Base-by-base conservation (phyloP, 1,140 invertebrate genomes). In the Ganaspis sp. region DNA sequence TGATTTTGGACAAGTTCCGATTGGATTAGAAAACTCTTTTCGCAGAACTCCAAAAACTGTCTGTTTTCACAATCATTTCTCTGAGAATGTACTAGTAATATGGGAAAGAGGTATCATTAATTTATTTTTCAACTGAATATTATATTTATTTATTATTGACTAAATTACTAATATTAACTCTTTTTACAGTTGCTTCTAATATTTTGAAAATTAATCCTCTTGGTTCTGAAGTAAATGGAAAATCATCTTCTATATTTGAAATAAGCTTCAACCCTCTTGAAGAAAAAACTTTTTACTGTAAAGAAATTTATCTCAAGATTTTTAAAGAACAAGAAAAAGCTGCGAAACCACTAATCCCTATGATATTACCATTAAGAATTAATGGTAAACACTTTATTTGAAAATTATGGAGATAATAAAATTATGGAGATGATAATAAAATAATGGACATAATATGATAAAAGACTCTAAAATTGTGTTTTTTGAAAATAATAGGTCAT, bases 1-100 rank as follows among this genome's bases (percentile, higher is more conserved):
- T 0, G 80, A 87, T 75, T 87, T 87, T 53, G 85, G 86, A 40
- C 77, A 81, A 72, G 26, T 40, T 0, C 37, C 83, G 37, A 29
- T 73, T 0, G 77, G 75, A 23, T 2, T 9, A 0, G 45, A 83
- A 37, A 80, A 81, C 38, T 6, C 6, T 11, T 29, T 9, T n/a
- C 76, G 74, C 21, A 81, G 73, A 54, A 74, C 76, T 37, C 26
- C 80, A 0, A 79, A 81, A 54, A 84, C 81, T 0, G 70, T 87
- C 8, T 85, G 78, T 15, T 77, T 89, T 12, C 84, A 83, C 9
- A 89, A 89, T 78, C 83, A 87, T 42, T 82, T 26, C 19, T 4
- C 40, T 4, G 76, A 26, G 1, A 78, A 85, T 40, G 8, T 88
- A 29, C 37, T 80, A 4, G 17, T 89, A 6, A 45, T 69, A 9